Conservation (phyloP, 30 jellyfish, hydroid and myxozoan genomes). For the Hydractinia symbiolongicarpus region DNA sequence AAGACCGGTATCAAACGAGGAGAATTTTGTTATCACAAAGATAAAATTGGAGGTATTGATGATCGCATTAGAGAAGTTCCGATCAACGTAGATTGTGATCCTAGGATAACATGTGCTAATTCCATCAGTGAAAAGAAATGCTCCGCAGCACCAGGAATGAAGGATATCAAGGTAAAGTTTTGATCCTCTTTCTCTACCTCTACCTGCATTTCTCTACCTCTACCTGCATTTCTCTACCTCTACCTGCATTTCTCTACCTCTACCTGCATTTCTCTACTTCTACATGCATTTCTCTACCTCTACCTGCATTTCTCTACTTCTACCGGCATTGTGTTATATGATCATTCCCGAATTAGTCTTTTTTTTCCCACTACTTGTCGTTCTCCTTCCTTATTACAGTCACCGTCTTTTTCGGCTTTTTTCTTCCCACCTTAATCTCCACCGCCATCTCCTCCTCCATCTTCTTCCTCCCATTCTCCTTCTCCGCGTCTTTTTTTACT, state of each 20-base stretch:
- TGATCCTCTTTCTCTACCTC: neutral
- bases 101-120: conserved; percentile 28
- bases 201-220: neutral
- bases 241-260: neutral
- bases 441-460: no score
- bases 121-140: conserved; percentile 14
- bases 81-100: conserved; percentile 46
- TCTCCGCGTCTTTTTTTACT: no score
- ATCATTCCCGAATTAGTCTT: neutral
- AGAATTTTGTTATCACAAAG: conserved; percentile 35
- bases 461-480: no score
- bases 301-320: no score
- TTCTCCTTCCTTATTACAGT: no score
- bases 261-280: neutral
- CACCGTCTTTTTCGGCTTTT: no score
- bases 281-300: neutral
- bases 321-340: no score
- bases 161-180: conserved; percentile 13
- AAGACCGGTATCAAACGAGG: conserved; percentile 27
- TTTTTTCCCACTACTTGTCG: neutral
- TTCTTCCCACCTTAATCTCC: no score
- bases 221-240: neutral
- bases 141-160: conserved; percentile 13
- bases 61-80: conserved; percentile 38
- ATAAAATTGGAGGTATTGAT: conserved; percentile 29